These are phyloP conservation scores for Xenopus tropicalis DNA, from an alignment of 2,113 vertebrate species.

Conservation along the genomic window DNA sequence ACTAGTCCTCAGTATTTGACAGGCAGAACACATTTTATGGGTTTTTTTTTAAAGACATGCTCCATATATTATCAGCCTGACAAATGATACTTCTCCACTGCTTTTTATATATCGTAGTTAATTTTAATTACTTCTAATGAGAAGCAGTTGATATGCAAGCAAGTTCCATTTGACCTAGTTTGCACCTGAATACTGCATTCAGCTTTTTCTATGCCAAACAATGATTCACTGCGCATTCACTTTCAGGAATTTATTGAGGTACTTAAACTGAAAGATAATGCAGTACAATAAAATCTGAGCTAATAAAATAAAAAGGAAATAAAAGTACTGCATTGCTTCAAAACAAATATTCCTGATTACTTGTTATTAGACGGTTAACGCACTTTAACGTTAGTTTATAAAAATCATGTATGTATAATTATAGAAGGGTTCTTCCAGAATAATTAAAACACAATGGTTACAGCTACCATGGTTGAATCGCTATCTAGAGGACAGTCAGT, in stretches of 20 bases:
- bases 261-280: conserved; percentile 11
- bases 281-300: conserved; percentile 8
- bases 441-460: no score
- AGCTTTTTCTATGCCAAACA: conserved; percentile 21
- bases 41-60: no score
- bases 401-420: no score
- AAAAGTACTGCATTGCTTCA: not conserved
- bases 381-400: no score
- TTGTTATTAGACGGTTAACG: no score
- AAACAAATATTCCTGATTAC: not conserved
- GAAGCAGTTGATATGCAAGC: not conserved
- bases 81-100: conserved; percentile 1
- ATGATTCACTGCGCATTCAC: conserved; percentile 26
- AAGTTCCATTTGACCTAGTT: conserved; percentile 25
- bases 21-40: no score
- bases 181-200: conserved; percentile 24
- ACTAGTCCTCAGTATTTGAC: no score
- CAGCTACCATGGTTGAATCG: no score
- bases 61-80: conserved; percentile 2
- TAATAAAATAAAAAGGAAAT: not conserved
- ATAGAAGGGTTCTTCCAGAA: no score
- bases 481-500: no score
- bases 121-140: not conserved
- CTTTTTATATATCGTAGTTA: conserved; percentile 11
- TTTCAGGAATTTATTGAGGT: conserved; percentile 19